Base-by-base conservation (phyloP, 2,797 vertebrate genomes). In the Peromyscus melanophrys region DNA sequence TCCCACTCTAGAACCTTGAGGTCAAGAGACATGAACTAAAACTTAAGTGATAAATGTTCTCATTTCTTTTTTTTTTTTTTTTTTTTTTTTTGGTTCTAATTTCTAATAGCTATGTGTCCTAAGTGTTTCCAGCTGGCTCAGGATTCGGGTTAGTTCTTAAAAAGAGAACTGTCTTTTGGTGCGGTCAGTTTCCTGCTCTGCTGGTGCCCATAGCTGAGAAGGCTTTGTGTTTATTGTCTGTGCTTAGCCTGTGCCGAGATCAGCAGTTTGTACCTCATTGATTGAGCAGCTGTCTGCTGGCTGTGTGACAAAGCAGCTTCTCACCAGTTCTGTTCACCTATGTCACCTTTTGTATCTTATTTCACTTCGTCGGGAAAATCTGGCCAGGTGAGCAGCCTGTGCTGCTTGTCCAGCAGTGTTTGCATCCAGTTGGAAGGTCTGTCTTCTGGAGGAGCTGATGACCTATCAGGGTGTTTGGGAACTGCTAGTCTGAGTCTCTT, bases 301-400 rank as follows among this genome's bases (percentile, higher is more conserved):
- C 40, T 10, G 4, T 11, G 1, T 95, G 40, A 59, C 21, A 27
- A 46, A 84, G 21, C 14, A 76, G 17, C 31, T 27, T 7, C 76
- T 46, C 49, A 31, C 7, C 40, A 75, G 13, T 77, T 4, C 1
- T 92, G 29, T 85, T 96, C 57, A 77, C 16, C 83, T 19, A 1
- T 67, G 96, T 92, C 2, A 71, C 87, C 73, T 89, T 97, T 94
- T 71, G 76, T 85, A 94, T 93, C 85, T 92, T 90, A 94, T 93
- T 97, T 97, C 76, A 52, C 71, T 90, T 90, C 76, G 59, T 34
- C 89, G 84, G 55, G 93, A 81, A 96, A 93, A 84, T 91, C 83
- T 43, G 49, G 19, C 84, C 91, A 59, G 8, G n/a, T 92, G 63
- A 95, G 40, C 84, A 85, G 88, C 95, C 71, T 90, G 19, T 96